Percentiles rank a stretch among this genome's conserved stretches.
These are phyloP conservation scores for Drosophila nigrodunni DNA, from an alignment of 1,140 invertebrate species.

Conservation along the genomic window DNA sequence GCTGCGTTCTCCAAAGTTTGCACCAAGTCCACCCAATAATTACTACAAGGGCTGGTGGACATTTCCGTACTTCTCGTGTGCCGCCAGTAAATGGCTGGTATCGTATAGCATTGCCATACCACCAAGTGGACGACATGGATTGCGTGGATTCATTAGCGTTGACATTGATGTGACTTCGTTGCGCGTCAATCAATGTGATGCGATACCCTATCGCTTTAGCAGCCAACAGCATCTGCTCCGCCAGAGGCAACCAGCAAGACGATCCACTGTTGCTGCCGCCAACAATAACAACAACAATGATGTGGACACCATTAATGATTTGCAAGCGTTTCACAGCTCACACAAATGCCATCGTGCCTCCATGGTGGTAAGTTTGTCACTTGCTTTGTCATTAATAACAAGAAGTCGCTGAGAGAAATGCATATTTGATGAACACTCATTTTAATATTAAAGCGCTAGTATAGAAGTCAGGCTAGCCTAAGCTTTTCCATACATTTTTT, in stretches of 20 bases:
- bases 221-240: slow-evolving; percentile 52
- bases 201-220: slow-evolving; percentile 64
- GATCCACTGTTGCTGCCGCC: slow-evolving; percentile 23
- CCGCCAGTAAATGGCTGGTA: slow-evolving; percentile 89
- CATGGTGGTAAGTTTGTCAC: slow-evolving; percentile 87
- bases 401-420: too few relatives aligned
- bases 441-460: too few relatives aligned
- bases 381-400: too few relatives aligned
- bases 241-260: slow-evolving; percentile 38
- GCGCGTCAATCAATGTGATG: slow-evolving; percentile 94
- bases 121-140: slow-evolving; percentile 87
- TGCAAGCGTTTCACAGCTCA: slow-evolving; percentile 90
- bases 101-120: slow-evolving; percentile 91
- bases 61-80: slow-evolving; percentile 91
- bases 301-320: slow-evolving; percentile 84
- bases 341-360: slow-evolving; percentile 93
- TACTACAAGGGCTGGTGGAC: slow-evolving; percentile 92
- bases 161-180: slow-evolving; percentile 93
- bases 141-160: slow-evolving; percentile 91
- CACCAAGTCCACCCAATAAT: slow-evolving; percentile 87
- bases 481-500: too few relatives aligned
- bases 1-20: slow-evolving; percentile 89
- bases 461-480: too few relatives aligned
- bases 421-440: too few relatives aligned
- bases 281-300: slow-evolving; percentile 31